Evolutionary conservation across 2,113 vertebrate genomes (phyloP).

Genomic region (Actinemys pallida): DNA sequence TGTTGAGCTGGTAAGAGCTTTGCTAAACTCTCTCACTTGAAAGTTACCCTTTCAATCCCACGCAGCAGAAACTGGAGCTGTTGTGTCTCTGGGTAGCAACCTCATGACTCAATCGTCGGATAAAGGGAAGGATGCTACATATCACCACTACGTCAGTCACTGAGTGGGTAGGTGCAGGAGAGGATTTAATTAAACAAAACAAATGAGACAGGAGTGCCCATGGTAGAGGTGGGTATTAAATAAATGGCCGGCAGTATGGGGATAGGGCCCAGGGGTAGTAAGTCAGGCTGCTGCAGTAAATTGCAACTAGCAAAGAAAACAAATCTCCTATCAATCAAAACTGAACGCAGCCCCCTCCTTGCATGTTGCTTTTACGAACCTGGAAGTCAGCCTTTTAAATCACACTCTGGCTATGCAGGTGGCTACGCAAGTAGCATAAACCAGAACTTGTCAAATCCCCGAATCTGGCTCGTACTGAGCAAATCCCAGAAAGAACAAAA

Average conservation of each 20-base stretch:
- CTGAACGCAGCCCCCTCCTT: neutral
- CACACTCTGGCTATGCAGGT: conserved; percentile 53
- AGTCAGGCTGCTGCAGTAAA: neutral
- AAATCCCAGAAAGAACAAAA: conserved; percentile 58
- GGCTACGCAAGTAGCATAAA: conserved; percentile 75
- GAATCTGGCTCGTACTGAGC: conserved; percentile 61
- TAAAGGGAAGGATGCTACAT: neutral
- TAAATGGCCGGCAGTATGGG: neutral
- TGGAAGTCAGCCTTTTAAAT: conserved; percentile 52
- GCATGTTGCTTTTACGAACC: conserved; percentile 51
- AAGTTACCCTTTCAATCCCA: neutral
- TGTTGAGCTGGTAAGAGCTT: neutral
- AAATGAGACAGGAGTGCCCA: neutral
- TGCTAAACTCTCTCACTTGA: neutral
- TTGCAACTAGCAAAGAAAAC: neutral
- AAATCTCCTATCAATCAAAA: conserved; percentile 10
- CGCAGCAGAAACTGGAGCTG: neutral
- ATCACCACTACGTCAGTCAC: neutral
- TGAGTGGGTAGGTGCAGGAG: neutral
- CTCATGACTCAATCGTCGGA: neutral
- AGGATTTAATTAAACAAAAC: neutral
- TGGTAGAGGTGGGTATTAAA: neutral
- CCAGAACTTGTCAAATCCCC: conserved; percentile 71
- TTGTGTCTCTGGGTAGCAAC: neutral
- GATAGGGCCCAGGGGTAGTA: neutral